Conservation (phyloP, 2,888 invertebrate species). For the Epistrophella euchroma region DNA sequence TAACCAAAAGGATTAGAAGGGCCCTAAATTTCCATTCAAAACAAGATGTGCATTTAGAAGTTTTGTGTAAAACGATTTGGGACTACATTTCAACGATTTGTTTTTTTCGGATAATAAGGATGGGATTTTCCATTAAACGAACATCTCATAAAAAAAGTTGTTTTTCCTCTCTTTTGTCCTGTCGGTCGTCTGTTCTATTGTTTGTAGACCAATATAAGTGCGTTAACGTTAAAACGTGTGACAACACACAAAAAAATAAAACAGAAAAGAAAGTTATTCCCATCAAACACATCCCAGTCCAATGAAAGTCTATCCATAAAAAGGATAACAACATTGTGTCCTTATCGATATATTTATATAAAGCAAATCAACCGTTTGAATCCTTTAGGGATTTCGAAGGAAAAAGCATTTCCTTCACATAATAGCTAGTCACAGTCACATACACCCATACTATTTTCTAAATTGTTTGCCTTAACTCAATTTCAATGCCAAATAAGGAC, state of each 20-base stretch:
- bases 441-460: conserved; percentile 9
- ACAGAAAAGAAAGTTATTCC: conserved; percentile 30
- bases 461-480: conserved; percentile 57
- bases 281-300: conserved; percentile 17
- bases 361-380: conserved; percentile 70
- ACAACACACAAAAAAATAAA: neutral
- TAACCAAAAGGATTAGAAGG: conserved; percentile 13
- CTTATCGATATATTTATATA: conserved; percentile 47
- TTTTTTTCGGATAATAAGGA: conserved; percentile 21
- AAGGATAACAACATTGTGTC: conserved; percentile 64
- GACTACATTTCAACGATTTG: conserved; percentile 44
- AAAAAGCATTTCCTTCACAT: conserved; percentile 21
- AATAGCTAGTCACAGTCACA: conserved; percentile 4
- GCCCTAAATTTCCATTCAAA: neutral
- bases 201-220: conserved; percentile 26
- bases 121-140: conserved; percentile 33
- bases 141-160: conserved; percentile 45
- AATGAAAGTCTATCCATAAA: conserved; percentile 41
- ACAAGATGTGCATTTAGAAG: conserved; percentile 4
- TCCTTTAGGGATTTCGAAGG: conserved; percentile 62
- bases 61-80: conserved; percentile 38
- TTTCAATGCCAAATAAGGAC: conserved; percentile 51
- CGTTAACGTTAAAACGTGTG: conserved; percentile 33
- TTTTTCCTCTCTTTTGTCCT: neutral
- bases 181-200: neutral